Evolutionary conservation across 2,888 invertebrate genomes (phyloP), one percentile per base, ranked within the genome.

Genomic region (Myopa testacea): DNA sequence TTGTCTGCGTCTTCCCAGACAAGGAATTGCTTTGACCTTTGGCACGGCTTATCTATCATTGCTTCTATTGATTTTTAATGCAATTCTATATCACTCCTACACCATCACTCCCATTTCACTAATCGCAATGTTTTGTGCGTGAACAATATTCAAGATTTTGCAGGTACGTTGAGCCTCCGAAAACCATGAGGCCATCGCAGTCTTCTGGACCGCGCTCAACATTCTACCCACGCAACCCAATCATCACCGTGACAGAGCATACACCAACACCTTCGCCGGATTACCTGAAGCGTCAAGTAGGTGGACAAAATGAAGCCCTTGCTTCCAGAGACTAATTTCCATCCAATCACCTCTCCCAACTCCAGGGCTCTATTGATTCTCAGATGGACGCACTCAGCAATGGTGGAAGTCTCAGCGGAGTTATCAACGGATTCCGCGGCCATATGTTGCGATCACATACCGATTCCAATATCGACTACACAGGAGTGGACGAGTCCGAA

Each of bases 221-320:
- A 52, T 89, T 89, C 84, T 93, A 94, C 81, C 94, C 95, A 79
- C 93, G 95, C 76, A 97, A 97, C 90, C 98, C 98, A 0, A 98
- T 98, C 75, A 98, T 98, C 78, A 98, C 98, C 0, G 97, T 98
- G 10, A 98, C 98, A 0, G 97, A 98, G 86, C 98, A 98, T 86
- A 97, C 97, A 0, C 98, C 98, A 0, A 94, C 95, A 5, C 96
- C 96, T 0, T 96, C 96, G 0, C 96, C 96, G 0, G 96, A 97
- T 87, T 96, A 94, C 85, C 91, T 95, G 82, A 93, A 94, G 85
- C 91, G 95, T 90, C 96, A 94, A 90, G 94, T 94, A 90, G 88
- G 84, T 81, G 58, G 14, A 50, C 16, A n/a, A 16, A 10, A 55
- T 55, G 1, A 16, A 55, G 5, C 10, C n/a, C 10, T 16, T n/a